phyloP scores from a whole-genome alignment of 2,113 vertebrate species.

The Sinocyclocheilus grahami region DNA sequence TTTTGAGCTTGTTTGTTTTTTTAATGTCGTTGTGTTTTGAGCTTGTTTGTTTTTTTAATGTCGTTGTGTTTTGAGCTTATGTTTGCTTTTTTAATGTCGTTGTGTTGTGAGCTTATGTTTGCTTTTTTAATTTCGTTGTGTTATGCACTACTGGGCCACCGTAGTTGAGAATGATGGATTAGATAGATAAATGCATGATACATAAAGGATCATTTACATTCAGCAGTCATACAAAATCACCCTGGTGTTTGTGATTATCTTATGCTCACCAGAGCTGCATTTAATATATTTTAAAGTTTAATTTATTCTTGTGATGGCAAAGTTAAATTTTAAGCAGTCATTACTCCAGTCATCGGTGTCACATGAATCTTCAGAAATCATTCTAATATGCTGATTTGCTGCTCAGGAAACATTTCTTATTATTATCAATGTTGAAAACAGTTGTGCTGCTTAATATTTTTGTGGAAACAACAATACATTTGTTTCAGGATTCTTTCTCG shows the following conservation, averaged over 20 bases:
- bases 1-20: too few relatives aligned
- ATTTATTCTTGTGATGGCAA: too few relatives aligned
- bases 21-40: too few relatives aligned
- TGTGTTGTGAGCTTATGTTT: too few relatives aligned
- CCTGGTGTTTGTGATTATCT: neutral
- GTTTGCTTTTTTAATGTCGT: too few relatives aligned
- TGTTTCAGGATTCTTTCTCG: neutral
- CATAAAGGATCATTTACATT: slow-evolving; percentile 1
- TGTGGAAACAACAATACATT: too few relatives aligned
- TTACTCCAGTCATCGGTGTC: neutral
- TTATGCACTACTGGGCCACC: too few relatives aligned
- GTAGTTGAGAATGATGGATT: slow-evolving; percentile 17
- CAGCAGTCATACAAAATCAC: neutral
- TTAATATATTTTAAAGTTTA: neutral
- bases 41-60: too few relatives aligned
- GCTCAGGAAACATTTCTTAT: neutral
- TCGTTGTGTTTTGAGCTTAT: too few relatives aligned
- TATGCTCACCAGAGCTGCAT: neutral
- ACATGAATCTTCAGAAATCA: neutral
- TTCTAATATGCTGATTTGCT: neutral
- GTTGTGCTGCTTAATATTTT: too few relatives aligned
- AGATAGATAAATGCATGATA: neutral
- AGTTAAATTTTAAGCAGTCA: too few relatives aligned
- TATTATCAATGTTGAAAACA: neutral
- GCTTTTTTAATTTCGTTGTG: too few relatives aligned